Conservation (phyloP, 2,888 invertebrate genomes). For the Gibbula magus region DNA sequence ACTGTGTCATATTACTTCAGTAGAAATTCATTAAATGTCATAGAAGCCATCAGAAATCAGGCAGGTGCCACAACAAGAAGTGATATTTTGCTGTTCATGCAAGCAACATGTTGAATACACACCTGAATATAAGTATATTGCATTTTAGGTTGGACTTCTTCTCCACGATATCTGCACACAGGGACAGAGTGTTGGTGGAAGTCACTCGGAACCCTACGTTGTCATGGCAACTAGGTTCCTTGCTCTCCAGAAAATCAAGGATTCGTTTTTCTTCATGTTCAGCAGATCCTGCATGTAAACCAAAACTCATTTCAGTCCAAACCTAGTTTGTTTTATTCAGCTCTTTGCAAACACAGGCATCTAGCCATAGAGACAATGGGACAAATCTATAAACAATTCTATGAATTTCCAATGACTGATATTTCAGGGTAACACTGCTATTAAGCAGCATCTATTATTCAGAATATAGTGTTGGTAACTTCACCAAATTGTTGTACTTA, state of each 20-base stretch:
- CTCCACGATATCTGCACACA: slow-evolving; percentile 44
- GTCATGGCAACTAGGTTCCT: slow-evolving; percentile 40
- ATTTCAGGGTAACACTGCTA: too few species aligned
- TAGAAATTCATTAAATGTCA: too few species aligned
- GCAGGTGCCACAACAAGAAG: neutral
- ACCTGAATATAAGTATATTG: slow-evolving; percentile 51
- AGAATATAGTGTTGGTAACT: too few species aligned
- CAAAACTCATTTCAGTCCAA: neutral
- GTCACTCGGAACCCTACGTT: slow-evolving; percentile 39
- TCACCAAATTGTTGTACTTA: too few species aligned
- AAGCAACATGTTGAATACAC: neutral
- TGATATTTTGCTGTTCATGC: neutral
- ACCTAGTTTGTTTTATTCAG: neutral
- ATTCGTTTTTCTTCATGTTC: slow-evolving; percentile 58
- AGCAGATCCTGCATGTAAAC: slow-evolving; percentile 50
- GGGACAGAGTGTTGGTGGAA: slow-evolving; percentile 27
- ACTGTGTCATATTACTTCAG: too few species aligned
- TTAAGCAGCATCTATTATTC: too few species aligned
- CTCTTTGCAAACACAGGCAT: too few species aligned
- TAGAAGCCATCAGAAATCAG: too few species aligned
- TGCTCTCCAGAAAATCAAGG: slow-evolving; percentile 48
- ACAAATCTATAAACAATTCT: too few species aligned
- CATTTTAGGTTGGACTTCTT: slow-evolving; percentile 42
- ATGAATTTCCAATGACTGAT: too few species aligned
- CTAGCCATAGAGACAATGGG: too few species aligned